A percentile compares a stretch with the other conserved stretches of the same genome.
These are phyloP conservation scores for Venturia canescens DNA, from an alignment of 1,140 invertebrate genomes.

Conservation along the genomic window DNA sequence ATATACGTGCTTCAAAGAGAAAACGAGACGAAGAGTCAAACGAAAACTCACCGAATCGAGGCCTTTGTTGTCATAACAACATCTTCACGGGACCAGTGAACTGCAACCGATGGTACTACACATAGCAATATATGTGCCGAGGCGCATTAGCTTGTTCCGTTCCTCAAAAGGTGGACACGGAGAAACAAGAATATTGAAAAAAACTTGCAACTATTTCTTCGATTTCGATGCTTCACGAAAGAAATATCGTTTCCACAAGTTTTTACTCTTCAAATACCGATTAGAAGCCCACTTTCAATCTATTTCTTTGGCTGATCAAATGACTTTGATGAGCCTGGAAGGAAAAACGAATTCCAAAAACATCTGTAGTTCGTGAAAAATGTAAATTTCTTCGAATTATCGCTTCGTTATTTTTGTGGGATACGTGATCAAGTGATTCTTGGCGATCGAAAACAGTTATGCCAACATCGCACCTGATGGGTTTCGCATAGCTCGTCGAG, in stretches of 20 bases:
- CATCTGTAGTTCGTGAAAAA: background rate
- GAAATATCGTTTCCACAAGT: too few relatives aligned
- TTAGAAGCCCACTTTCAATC: too few relatives aligned
- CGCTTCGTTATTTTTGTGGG: conserved; percentile 41
- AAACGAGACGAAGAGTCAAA: conserved; percentile 5
- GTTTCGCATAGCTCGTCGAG: conserved; percentile 25
- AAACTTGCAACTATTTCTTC: too few relatives aligned
- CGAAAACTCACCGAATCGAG: conserved; percentile 47
- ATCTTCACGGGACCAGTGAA: conserved; percentile 48
- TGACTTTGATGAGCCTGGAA: too few relatives aligned
- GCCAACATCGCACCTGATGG: conserved; percentile 18
- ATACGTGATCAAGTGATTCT: conserved; percentile 46
- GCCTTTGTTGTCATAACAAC: conserved; percentile 58
- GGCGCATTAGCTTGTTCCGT: conserved; percentile 37
- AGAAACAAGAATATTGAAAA: background rate
- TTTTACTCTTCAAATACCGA: too few relatives aligned
- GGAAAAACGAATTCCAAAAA: background rate
- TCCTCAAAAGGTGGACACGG: background rate
- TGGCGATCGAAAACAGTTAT: background rate
- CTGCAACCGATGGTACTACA: conserved; percentile 45
- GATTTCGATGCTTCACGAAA: background rate
- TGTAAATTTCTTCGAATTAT: conserved; percentile 12
- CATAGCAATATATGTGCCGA: background rate
- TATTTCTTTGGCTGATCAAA: background rate
- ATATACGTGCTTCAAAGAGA: conserved; percentile 26